Percentiles rank a stretch among this genome's conserved stretches.
Conservation (phyloP, 2,113 vertebrate species). For the Pantherophis guttatus region DNA sequence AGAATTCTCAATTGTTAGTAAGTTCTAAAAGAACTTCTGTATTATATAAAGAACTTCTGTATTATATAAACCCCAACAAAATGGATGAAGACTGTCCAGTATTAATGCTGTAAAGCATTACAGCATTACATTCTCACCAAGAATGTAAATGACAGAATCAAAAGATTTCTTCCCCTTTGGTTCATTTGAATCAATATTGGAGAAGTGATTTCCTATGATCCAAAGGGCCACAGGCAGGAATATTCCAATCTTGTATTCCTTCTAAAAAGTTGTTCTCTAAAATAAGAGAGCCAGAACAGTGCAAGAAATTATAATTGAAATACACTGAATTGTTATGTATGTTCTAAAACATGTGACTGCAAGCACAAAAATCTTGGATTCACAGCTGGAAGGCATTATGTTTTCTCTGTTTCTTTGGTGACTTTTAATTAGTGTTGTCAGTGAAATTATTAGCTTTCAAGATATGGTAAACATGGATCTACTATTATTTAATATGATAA, state of each 20-base stretch:
- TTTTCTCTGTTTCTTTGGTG: constrained; percentile 44
- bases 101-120: background rate
- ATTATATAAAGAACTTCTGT: background rate
- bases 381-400: constrained; percentile 27
- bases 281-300: background rate
- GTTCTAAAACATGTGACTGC: background rate
- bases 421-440: constrained; percentile 51
- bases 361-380: background rate
- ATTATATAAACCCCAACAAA: background rate
- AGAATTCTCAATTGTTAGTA: background rate
- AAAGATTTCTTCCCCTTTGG: background rate
- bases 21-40: background rate
- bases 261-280: background rate
- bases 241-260: background rate
- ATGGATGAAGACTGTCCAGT: background rate
- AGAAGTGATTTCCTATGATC: background rate
- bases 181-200: background rate
- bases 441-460: constrained; percentile 58
- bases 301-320: constrained; percentile 17
- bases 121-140: background rate
- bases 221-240: background rate
- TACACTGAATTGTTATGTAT: background rate
- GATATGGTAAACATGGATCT: constrained; percentile 54
- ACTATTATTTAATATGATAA: constrained; percentile 46
- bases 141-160: background rate